Evolutionary conservation across 2,113 vertebrate genomes (phyloP), one percentile per base, ranked within the genome.

Genomic region (Microcebus tavaratra): DNA sequence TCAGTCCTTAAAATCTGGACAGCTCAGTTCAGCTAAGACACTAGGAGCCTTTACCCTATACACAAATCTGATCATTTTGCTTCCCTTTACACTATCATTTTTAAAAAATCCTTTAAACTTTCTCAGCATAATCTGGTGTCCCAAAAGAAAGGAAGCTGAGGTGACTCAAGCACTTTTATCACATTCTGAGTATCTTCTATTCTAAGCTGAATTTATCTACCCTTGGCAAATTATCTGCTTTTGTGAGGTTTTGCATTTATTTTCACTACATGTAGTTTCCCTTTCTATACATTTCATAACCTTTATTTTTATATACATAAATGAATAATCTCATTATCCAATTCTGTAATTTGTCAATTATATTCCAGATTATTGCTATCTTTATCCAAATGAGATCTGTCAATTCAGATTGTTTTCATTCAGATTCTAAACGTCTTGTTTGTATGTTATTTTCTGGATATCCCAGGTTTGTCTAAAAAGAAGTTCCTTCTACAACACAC

Each of bases 311-410:
- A 92, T 59, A 93, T 53, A 34, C 36, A 94, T 55, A 96, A 59
- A 80, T 61, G 31, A 87, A 65, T 29, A 75, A 31, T 70, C 36
- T 55, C 27, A 48, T 8, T 70, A 96, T 57, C 65, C n/a, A 91
- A 85, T 70, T 91, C 70, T 34, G 57, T 53, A 86, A 86, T 68
- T 87, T 90, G 17, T 31, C 68, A 73, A 48, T 70, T 94, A 94
- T 87, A 90, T 82, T 94, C 63, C 34, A 67, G 34, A 85, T 57
- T 55, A 95, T 57, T 91, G 12, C 42, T 63, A 92, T 89, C 39
- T 63, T 67, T 82, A 95, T 57, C 45, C 34, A 95, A 90, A 92
- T 94, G 84, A 92, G 50, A 92, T n/a, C 42, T 91, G 39, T 92
- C 27, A 34, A 95, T 92, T 76, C 53, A 87, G 31, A 87, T 29